Evolutionary conservation across 2,113 vertebrate species (phyloP).

Genomic region (Anas platyrhynchos): DNA sequence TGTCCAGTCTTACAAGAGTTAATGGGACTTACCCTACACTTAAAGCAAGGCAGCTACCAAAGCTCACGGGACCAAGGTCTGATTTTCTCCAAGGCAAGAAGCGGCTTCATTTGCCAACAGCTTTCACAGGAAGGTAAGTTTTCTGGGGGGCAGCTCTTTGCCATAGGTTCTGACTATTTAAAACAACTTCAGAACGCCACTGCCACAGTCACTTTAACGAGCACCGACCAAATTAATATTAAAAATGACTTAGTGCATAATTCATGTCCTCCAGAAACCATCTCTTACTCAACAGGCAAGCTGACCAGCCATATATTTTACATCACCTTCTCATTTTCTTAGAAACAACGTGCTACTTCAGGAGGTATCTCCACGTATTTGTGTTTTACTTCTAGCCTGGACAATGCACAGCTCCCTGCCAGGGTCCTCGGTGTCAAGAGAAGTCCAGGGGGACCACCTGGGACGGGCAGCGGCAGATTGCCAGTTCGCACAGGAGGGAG

Average conservation of each 20-base stretch:
- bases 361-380: neutral
- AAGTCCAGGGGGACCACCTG: neutral
- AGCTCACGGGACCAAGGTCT: neutral
- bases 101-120: neutral
- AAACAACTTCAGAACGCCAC: neutral
- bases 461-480: neutral
- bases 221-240: conserved; percentile 34
- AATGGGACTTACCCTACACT: neutral
- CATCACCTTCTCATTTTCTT: neutral
- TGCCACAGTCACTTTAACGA: conserved; percentile 1
- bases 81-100: neutral
- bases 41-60: neutral
- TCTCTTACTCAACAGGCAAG: neutral
- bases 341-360: neutral
- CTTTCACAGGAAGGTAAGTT: neutral
- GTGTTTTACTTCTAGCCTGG: neutral
- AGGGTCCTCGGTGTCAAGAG: neutral
- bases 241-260: neutral
- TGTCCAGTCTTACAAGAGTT: neutral
- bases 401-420: neutral
- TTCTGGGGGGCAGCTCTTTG: neutral
- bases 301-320: conserved; percentile 1
- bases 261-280: conserved; percentile 43
- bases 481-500: neutral
- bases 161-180: neutral